Conservation (phyloP, 2,888 invertebrate species). For the Athrips mouffetella region DNA sequence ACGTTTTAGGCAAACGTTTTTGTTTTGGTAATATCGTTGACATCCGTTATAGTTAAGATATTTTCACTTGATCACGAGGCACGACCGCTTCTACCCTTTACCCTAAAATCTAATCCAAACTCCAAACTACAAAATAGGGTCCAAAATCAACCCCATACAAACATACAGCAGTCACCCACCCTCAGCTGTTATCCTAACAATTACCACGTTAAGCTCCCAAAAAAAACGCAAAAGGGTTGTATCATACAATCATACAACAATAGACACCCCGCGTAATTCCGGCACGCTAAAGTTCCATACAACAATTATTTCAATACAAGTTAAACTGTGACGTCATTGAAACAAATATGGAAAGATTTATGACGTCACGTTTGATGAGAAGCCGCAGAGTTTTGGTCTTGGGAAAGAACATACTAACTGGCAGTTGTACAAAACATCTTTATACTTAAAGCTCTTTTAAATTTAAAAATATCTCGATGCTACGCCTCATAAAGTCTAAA, state of each 20-base stretch:
- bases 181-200: conserved; percentile 41
- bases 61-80: too few relatives aligned
- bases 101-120: not conserved
- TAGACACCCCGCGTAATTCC: conserved; percentile 7
- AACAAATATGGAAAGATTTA: conserved; percentile 33
- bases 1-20: too few relatives aligned
- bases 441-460: too few relatives aligned
- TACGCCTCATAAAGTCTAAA: too few relatives aligned
- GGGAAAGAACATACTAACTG: conserved; percentile 1
- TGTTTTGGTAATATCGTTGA: too few relatives aligned
- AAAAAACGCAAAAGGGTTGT: conserved; percentile 40
- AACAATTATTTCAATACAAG: conserved; percentile 22
- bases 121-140: conserved; percentile 9
- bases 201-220: conserved; percentile 37
- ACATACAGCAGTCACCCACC: conserved; percentile 33
- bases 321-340: conserved; percentile 20
- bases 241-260: conserved; percentile 5
- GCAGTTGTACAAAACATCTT: too few relatives aligned
- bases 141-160: conserved; percentile 22
- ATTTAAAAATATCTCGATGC: too few relatives aligned
- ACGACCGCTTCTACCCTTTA: not conserved
- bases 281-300: conserved; percentile 18
- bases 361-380: conserved; percentile 21
- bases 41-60: too few relatives aligned
- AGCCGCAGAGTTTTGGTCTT: not conserved